These are phyloP conservation scores for Carabus problematicus DNA, from an alignment of 2,888 invertebrate genomes.

Conservation along the genomic window DNA sequence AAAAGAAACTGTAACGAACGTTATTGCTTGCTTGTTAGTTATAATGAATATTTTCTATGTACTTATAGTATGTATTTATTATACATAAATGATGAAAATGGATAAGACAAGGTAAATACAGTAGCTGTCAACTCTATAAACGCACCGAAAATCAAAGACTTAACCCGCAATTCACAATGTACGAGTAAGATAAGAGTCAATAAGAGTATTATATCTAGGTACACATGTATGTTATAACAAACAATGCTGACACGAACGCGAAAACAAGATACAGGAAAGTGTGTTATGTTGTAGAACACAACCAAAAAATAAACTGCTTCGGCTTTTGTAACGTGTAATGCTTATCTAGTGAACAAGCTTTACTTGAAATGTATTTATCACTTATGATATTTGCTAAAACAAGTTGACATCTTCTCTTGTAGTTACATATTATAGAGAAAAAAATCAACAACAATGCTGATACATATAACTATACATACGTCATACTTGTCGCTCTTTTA, in stretches of 20 bases:
- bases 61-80: constrained; percentile 16
- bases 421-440: background rate
- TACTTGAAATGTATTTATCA: constrained; percentile 10
- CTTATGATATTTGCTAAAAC: background rate
- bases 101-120: constrained; percentile 36
- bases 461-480: too few species aligned
- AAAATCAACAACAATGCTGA: background rate
- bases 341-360: constrained; percentile 23
- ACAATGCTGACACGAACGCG: constrained; percentile 5
- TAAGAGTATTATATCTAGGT: background rate
- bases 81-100: constrained; percentile 16
- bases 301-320: constrained; percentile 27
- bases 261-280: background rate
- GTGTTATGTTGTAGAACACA: constrained; percentile 4
- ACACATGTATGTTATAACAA: background rate
- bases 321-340: constrained; percentile 36
- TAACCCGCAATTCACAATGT: constrained; percentile 23
- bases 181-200: constrained; percentile 26
- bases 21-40: constrained; percentile 33
- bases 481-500: too few species aligned
- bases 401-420: background rate
- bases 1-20: background rate
- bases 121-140: constrained; percentile 13
- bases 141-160: constrained; percentile 28
- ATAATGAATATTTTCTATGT: constrained; percentile 16